Conservation (phyloP, 2,888 invertebrate genomes). For the Priocnemis perturbator region DNA sequence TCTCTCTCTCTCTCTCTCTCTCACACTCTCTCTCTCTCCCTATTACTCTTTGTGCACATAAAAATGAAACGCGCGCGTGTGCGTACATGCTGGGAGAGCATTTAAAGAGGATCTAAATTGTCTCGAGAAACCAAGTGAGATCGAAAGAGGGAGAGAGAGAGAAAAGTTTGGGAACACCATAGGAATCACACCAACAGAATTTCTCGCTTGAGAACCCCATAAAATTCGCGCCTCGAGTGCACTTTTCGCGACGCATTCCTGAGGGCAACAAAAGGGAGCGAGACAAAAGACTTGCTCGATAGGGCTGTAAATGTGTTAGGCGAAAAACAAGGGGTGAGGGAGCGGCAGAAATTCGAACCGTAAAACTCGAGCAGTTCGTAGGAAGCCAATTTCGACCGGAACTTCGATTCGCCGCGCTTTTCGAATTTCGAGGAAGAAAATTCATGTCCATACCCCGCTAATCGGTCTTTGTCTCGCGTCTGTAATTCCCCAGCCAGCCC, state of each 20-base stretch:
- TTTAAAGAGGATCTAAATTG: conserved; percentile 58
- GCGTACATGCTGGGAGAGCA: conserved; percentile 17
- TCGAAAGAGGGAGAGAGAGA: conserved; percentile 16
- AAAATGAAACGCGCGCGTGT: conserved; percentile 1
- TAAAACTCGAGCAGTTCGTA: too few species aligned
- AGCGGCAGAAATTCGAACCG: too few species aligned
- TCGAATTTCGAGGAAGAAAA: too few species aligned
- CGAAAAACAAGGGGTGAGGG: neutral
- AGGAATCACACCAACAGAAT: conserved; percentile 33
- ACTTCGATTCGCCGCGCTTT: too few species aligned
- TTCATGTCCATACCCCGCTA: too few species aligned
- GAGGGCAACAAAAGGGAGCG: conserved; percentile 19
- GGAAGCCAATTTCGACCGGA: too few species aligned
- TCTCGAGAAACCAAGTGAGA: conserved; percentile 41
- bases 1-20: conserved; percentile 43
- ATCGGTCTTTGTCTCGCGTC: too few species aligned
- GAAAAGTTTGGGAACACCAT: conserved; percentile 8
- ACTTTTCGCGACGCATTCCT: conserved; percentile 26
- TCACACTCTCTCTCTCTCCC: conserved; percentile 13
- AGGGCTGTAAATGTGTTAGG: neutral
- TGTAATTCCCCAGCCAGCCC: conserved; percentile 26
- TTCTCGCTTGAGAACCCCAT: conserved; percentile 33
- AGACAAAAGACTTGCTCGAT: conserved; percentile 24
- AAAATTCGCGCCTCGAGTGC: conserved; percentile 22
- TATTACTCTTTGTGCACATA: neutral